Evolutionary conservation across 1,140 invertebrate genomes (phyloP), one percentile per base, ranked within the genome.

Genomic region (Drusus annulatus): DNA sequence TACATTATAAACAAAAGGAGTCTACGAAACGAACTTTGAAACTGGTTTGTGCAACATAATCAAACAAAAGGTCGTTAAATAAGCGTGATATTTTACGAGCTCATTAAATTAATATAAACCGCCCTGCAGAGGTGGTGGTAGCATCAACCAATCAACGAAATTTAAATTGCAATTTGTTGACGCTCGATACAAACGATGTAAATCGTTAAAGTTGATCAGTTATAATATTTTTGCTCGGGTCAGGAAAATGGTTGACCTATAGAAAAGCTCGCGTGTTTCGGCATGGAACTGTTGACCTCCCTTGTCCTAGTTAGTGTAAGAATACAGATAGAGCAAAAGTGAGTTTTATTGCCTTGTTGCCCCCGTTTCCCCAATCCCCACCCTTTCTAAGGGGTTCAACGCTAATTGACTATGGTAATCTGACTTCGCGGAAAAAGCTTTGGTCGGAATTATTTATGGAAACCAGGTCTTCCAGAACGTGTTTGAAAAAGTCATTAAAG

Each of bases 231-330:
- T 45, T 45, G 31, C 13, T 8, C 23, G 16, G 62, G 62, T 65
- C 21, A 65, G 62, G 62, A 13, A 25, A 65, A 31, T 10, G 62
- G 25, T 21, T 31, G 13, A 10, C 8, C 10, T 6, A 28, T 31
- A 65, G 62, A 65, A 63, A 65, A 17, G 23, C 28, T 65, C 10
- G 62, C 62, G 62, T 65, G 62, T n/a, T 65, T 31, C 21, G 16
- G 16, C 62, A 25, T 10, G 23, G 16, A 16, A 65, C 25, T 28
- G 36, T 65, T 65, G 19, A 65, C 56, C 62, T 65, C 62, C 25
- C 62, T 65, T 65, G 62, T 65, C 28, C 62, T n/a, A 65, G 62
- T 65, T 65, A 25, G 25, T 65, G 21, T 28, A 16, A 25, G 62
- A 65, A 65, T n/a, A 65, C 25, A 25, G 25, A 65, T 65, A 65